These are phyloP conservation scores for Hyperoodon ampullatus DNA, from an alignment of 2,113 vertebrate species.

Conservation along the genomic window DNA sequence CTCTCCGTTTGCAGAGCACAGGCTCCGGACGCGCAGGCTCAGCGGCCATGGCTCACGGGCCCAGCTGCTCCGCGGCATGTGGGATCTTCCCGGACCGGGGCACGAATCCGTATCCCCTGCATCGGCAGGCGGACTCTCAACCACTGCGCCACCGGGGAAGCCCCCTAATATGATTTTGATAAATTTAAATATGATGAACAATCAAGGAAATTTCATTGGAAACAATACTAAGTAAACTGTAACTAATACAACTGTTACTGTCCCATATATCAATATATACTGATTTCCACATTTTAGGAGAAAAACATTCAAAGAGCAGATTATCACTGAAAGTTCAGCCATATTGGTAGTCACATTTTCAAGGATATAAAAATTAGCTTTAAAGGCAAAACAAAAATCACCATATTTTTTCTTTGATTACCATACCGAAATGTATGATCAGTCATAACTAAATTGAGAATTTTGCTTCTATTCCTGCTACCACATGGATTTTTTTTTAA, in stretches of 20 bases:
- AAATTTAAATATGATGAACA: not conserved
- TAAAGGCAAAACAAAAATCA: slow-evolving; percentile 68
- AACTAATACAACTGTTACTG: not conserved
- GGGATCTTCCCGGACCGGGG: too few species aligned
- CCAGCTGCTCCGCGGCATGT: too few species aligned
- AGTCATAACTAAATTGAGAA: slow-evolving; percentile 61
- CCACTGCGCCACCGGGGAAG: too few species aligned
- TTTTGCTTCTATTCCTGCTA: slow-evolving; percentile 52
- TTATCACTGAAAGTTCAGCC: not conserved
- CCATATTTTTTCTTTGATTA: slow-evolving; percentile 55
- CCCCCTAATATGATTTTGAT: not conserved
- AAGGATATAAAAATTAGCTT: slow-evolving; percentile 45
- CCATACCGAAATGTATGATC: slow-evolving; percentile 44
- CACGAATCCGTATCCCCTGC: too few species aligned
- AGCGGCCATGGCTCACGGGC: too few species aligned
- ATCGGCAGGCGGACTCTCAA: too few species aligned
- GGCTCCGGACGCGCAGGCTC: too few species aligned
- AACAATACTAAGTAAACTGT: not conserved
- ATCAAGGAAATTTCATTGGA: not conserved
- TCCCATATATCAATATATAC: not conserved
- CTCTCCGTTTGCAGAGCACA: too few species aligned
- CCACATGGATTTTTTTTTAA: slow-evolving; percentile 5
- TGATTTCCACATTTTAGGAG: not conserved
- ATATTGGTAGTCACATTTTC: slow-evolving; percentile 31
- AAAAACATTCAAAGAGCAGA: not conserved